Evolutionary conservation across 2,888 invertebrate genomes (phyloP), one percentile per base, ranked within the genome.

Genomic region (Trachelus iudaicus): DNA sequence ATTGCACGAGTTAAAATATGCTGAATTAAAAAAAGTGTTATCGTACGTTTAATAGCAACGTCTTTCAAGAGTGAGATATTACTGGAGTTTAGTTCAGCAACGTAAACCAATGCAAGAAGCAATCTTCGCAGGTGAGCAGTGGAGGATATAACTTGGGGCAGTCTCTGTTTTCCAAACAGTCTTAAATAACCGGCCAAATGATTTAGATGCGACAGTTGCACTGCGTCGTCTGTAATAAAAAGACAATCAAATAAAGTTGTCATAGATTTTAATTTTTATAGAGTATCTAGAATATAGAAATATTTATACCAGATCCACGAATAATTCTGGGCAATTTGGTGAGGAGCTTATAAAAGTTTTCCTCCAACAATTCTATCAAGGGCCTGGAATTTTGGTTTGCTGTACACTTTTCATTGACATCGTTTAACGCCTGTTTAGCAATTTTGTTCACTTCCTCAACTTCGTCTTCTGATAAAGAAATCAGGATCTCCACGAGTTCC

Each of bases 391-490:
- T 87, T 68, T 89, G 85, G 79, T 85, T 82, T 73, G 80, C 77
- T 34, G 90, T 87, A 31, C 94, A 92, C 9, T 92, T 92, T 23
- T 86, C 88, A 34, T 90, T 92, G 84, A 94, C 92, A 83, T 87
- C 90, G 33, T 89, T 89, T 9, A 92, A 87, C 80, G 87, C 88
- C 33, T 82, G 75, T 33, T 86, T 88, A 81, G 94, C 93, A 75
- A 88, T 85, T 6, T 86, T 81, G 23, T 93, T 87, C 23, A 96
- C 94, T 80, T 93, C 92, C 0, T 89, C 85, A 80, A 93, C 92
- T 12, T 94, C 94, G 91, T 97, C 96, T 88, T 95, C 94, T 0
- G 95, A 94, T 37, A 96, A 90, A 0, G 94, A 92, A 81, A 97
- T 94, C 11, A 96, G 90, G 56, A 95, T 93, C 89, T 96, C 96